These are phyloP conservation scores for Zaprionus africanus DNA, from an alignment of 1,140 invertebrate species.

Conservation along the genomic window DNA sequence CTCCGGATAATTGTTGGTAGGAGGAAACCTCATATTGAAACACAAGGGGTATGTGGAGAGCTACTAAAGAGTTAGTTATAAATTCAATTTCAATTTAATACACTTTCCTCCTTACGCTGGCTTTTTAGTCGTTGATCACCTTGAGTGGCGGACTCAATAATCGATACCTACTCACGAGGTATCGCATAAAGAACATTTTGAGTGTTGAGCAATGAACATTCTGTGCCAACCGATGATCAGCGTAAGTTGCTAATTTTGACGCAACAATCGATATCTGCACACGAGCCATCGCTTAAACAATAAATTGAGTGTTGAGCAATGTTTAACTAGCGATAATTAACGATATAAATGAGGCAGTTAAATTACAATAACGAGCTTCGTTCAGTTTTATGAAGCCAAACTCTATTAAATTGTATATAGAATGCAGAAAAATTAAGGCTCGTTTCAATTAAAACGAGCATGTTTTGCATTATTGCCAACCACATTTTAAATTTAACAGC, in stretches of 20 bases:
- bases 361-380: background rate
- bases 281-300: background rate
- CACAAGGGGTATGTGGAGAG: background rate
- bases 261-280: background rate
- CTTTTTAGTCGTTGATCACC: background rate
- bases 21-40: background rate
- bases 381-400: background rate
- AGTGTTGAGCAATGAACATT: too few relatives aligned
- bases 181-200: too few relatives aligned
- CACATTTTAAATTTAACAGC: conserved; percentile 4
- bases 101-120: background rate
- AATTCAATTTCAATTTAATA: background rate
- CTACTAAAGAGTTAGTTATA: background rate
- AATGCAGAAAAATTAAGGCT: background rate
- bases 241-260: too few relatives aligned
- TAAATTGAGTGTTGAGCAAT: background rate
- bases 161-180: too few relatives aligned
- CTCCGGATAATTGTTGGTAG: background rate
- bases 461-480: background rate
- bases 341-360: background rate
- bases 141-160: background rate
- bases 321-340: background rate
- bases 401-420: background rate
- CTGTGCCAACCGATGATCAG: background rate
- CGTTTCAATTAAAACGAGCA: background rate